Evolutionary conservation across 1,140 invertebrate genomes (phyloP), one percentile per base, ranked within the genome.

Genomic region (Drosophila sechellia): DNA sequence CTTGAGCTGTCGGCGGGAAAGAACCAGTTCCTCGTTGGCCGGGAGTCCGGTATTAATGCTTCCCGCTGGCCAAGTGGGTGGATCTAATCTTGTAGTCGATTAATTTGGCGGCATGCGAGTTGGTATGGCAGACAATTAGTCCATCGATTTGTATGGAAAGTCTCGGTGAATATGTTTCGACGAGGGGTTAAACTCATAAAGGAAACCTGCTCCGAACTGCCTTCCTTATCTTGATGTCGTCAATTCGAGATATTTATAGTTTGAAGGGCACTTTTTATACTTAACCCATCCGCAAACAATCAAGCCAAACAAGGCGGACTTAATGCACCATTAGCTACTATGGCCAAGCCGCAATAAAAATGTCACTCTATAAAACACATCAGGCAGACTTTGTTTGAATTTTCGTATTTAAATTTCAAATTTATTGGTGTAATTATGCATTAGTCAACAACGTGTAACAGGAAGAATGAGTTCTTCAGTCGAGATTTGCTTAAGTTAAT

Each of bases 381-480:
- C 65, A 65, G 75, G 35, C 22, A 15, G 37, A 46, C n/a, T 45
- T 74, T 61, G 59, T 53, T 57, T 31, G n/a, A 15, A 27, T 50
- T 45, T 85, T 87, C 50, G 70, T 57, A 40, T 75, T 37, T 61
- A 77, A 58, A 61, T 77, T 77, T 86, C 59, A 77, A 42, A 39
- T 86, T 81, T 58, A 77, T 66, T 83, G 61, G 55, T 15, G 56
- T 71, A 79, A 66, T 87, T 78, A 86, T 64, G 55, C 70, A 87
- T 70, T 87, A 89, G 52, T 83, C 61, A 87, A 87, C 84, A 89
- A 89, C 75, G 48, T 43, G 66, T 77, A 81, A 83, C 66, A 79
- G 56, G 49, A 58, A 71, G 69, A 64, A 39, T 31, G 31, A 27
- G 31, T 42, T 50, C 31, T 27, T 63, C 54, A 49, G 65, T 84